Evolutionary conservation across 2,888 invertebrate species (phyloP).

Genomic region (Beris chalybata): DNA sequence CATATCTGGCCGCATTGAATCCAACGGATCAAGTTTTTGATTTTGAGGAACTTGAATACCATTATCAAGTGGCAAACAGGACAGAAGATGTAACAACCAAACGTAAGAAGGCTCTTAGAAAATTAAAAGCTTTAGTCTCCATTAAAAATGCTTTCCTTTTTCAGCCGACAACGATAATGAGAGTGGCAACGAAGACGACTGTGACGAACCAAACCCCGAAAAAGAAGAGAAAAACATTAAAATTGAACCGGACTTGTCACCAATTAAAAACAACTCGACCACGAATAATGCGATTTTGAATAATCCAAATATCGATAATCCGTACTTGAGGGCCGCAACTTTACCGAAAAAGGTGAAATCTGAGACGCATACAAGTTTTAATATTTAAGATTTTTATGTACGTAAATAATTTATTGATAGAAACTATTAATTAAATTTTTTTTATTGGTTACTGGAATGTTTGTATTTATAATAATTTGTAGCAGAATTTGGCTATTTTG

Average conservation of each 20-base stretch:
- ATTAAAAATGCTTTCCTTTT: neutral
- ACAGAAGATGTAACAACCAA: slow-evolving; percentile 64
- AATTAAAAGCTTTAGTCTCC: neutral
- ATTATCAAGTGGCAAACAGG: slow-evolving; percentile 68
- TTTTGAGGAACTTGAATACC: slow-evolving; percentile 79
- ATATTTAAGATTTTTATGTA: slow-evolving; percentile 2
- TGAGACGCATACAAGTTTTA: slow-evolving; percentile 35
- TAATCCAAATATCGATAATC: slow-evolving; percentile 70
- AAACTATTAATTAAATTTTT: neutral
- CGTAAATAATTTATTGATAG: neutral
- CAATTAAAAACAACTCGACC: slow-evolving; percentile 55
- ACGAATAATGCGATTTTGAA: slow-evolving; percentile 56
- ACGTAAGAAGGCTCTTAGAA: slow-evolving; percentile 53
- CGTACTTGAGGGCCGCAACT: slow-evolving; percentile 64
- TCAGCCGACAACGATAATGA: slow-evolving; percentile 51
- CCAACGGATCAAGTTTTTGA: slow-evolving; percentile 96
- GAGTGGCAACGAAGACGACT: slow-evolving; percentile 55
- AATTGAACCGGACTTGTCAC: slow-evolving; percentile 47
- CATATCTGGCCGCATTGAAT: slow-evolving; percentile 82
- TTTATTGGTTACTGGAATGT: neutral
- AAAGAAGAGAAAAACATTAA: slow-evolving; percentile 53
- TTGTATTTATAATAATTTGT: too few relatives aligned
- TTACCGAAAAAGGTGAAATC: slow-evolving; percentile 52
- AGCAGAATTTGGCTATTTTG: too few relatives aligned
- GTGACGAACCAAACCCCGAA: slow-evolving; percentile 50